Evolutionary conservation across 1,140 invertebrate species (phyloP).

Genomic region (Diplogasteroides magnus): DNA sequence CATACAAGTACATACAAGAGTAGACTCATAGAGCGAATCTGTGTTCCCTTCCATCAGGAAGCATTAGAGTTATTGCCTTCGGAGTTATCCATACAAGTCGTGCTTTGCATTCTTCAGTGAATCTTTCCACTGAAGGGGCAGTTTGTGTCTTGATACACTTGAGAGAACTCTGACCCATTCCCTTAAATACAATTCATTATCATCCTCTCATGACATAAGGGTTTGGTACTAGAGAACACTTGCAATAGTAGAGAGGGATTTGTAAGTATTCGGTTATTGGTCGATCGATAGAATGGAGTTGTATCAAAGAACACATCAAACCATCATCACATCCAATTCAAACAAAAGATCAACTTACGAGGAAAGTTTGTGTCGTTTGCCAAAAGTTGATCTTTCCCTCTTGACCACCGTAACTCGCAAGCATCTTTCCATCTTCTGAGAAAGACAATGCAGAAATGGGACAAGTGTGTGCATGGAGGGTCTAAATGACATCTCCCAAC

Average conservation of each 20-base stretch:
- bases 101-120: slow-evolving; percentile 58
- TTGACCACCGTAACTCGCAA: slow-evolving; percentile 87
- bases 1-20: no score
- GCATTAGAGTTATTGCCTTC: slow-evolving; percentile 81
- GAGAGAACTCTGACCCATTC: slow-evolving; percentile 75
- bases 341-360: slow-evolving; percentile 34
- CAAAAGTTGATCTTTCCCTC: slow-evolving; percentile 95
- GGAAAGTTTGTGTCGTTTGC: slow-evolving; percentile 75
- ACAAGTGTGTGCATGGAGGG: slow-evolving; percentile 76
- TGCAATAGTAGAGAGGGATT: no score
- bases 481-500: no score
- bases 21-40: slow-evolving; percentile 33
- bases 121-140: slow-evolving; percentile 77
- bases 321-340: neutral
- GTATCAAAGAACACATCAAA: no score
- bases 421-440: slow-evolving; percentile 91
- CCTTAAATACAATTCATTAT: slow-evolving; percentile 63
- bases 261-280: no score
- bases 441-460: slow-evolving; percentile 86
- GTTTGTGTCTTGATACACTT: slow-evolving; percentile 58
- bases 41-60: slow-evolving; percentile 66
- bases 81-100: slow-evolving; percentile 84
- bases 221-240: no score
- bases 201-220: slow-evolving; percentile 11
- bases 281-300: no score